These are phyloP conservation scores for Zootermopsis nevadensis DNA, from an alignment of 2,888 invertebrate species.

Conservation along the genomic window DNA sequence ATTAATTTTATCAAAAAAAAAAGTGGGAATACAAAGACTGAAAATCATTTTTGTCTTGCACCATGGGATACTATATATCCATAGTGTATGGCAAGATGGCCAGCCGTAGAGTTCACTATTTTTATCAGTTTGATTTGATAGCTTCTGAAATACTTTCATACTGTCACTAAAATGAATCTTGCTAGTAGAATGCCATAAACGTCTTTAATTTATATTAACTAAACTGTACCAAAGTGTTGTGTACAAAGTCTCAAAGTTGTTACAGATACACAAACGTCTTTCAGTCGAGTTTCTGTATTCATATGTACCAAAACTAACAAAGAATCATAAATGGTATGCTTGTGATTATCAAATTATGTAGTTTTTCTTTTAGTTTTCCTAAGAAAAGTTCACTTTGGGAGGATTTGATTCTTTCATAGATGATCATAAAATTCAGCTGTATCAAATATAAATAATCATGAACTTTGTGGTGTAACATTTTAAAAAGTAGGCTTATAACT, in stretches of 20 bases:
- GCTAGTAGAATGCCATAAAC: background rate
- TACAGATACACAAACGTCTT: background rate
- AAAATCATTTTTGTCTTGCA: background rate
- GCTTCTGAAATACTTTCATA: background rate
- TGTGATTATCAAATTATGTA: background rate
- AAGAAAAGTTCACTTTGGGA: no score
- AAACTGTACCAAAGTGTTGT: background rate
- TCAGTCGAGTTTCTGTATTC: background rate
- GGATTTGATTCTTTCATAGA: no score
- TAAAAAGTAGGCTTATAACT: no score
- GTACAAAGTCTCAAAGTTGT: background rate
- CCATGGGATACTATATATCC: background rate
- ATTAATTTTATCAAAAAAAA: slow-evolving; percentile 11
- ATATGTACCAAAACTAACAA: background rate
- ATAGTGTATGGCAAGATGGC: background rate
- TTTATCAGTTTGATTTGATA: background rate
- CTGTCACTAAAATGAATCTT: background rate
- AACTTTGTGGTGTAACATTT: no score
- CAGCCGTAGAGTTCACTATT: background rate
- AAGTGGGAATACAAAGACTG: slow-evolving; percentile 2
- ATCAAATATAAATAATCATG: no score
- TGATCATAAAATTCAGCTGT: no score
- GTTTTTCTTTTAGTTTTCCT: background rate
- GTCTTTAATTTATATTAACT: background rate
- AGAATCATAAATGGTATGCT: background rate